phyloP scores from a whole-genome alignment of 37 sponge, comb jelly and placozoan species.

The Cliona cf. orientalis region DNA sequence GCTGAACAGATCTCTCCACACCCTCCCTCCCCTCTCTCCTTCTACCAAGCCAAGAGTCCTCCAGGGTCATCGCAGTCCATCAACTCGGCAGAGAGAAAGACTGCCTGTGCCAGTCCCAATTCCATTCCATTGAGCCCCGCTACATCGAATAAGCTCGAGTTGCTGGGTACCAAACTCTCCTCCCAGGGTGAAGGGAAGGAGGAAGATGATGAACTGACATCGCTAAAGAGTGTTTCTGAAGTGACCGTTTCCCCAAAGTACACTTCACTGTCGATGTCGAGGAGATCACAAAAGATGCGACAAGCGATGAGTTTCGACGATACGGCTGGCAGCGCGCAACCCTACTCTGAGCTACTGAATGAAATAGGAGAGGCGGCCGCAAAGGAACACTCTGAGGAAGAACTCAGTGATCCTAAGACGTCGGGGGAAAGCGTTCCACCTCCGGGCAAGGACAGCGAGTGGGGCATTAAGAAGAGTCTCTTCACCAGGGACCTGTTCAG shows the following conservation, averaged over 20 bases:
- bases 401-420: neutral
- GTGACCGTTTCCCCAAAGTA: neutral
- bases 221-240: neutral
- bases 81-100: neutral
- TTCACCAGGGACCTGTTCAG: constrained; percentile 3
- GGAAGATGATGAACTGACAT: neutral
- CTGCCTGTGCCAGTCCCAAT: neutral
- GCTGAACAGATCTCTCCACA: neutral
- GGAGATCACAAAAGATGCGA: neutral
- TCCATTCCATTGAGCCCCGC: neutral
- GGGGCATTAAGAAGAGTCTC: constrained; percentile 14
- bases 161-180: neutral
- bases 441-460: neutral
- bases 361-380: no score
- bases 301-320: constrained; percentile 10
- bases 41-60: constrained; percentile 10
- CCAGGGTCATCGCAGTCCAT: neutral
- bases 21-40: constrained; percentile 27
- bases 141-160: no score
- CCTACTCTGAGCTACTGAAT: neutral
- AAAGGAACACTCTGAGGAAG: constrained; percentile 7
- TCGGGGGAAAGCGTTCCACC: neutral
- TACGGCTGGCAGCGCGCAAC: neutral
- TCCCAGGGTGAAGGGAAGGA: neutral
- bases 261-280: neutral